phyloP scores from a whole-genome alignment of 2,888 invertebrate species.

The Diaphora mendica region DNA sequence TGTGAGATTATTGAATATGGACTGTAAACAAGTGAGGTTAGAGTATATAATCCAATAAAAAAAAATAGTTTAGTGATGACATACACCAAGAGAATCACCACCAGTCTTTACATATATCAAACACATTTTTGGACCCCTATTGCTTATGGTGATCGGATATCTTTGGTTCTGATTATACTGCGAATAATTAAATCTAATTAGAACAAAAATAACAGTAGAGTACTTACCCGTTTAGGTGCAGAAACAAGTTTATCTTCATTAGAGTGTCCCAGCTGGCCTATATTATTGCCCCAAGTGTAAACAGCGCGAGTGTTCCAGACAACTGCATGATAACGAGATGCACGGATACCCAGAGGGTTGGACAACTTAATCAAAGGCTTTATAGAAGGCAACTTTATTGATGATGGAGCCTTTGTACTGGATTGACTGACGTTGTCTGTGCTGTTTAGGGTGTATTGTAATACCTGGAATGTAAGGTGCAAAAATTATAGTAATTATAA shows the following conservation, averaged over 20 bases:
- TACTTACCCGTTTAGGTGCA: conserved; percentile 79
- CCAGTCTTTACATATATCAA: no score
- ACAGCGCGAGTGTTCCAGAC: conserved; percentile 87
- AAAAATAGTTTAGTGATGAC: no score
- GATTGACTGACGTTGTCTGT: conserved; percentile 72
- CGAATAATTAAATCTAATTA: no score
- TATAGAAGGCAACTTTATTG: conserved; percentile 66
- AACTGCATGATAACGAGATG: conserved; percentile 91
- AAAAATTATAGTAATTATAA: background rate
- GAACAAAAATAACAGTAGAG: no score
- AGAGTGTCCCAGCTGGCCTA: conserved; percentile 92
- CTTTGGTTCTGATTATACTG: no score
- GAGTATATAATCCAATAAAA: no score
- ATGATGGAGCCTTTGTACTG: conserved; percentile 68
- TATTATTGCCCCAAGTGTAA: conserved; percentile 93
- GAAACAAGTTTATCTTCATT: conserved; percentile 78
- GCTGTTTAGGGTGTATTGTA: conserved; percentile 75
- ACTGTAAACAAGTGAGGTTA: no score
- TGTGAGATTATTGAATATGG: no score
- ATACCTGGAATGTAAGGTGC: conserved; percentile 58
- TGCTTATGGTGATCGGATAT: no score
- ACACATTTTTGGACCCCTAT: no score
- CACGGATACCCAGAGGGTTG: conserved; percentile 85
- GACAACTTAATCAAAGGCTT: conserved; percentile 74
- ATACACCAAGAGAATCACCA: no score